phyloP scores from a whole-genome alignment of 1,140 invertebrate species.

The Diorhabda elongata region DNA sequence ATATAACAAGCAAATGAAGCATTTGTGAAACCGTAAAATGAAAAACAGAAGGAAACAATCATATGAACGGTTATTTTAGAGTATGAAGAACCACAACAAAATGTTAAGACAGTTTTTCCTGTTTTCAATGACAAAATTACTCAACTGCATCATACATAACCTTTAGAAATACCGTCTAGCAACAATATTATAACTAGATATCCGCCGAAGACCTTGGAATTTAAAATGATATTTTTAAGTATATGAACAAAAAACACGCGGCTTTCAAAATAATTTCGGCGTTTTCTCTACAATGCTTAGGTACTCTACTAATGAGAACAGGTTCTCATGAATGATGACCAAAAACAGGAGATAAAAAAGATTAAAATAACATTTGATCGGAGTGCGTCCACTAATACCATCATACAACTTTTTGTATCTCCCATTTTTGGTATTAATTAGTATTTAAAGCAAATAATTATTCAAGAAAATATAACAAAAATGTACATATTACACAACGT shows the following conservation, averaged over 20 bases:
- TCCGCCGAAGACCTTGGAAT: no score
- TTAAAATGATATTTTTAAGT: slow-evolving; percentile 11
- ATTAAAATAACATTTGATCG: not conserved
- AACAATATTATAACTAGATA: no score
- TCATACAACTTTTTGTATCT: not conserved
- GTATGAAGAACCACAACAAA: no score
- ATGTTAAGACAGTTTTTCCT: no score
- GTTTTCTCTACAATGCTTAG: not conserved
- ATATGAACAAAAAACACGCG: slow-evolving; percentile 2
- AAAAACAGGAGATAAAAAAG: not conserved
- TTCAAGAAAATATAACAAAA: not conserved
- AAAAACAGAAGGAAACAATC: no score
- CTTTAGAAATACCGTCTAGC: no score
- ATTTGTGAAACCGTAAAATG: no score
- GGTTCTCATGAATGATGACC: not conserved
- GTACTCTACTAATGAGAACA: slow-evolving; percentile 8
- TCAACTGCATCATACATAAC: no score
- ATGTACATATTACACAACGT: no score
- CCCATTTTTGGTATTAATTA: not conserved
- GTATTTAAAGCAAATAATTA: not conserved
- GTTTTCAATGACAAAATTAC: no score
- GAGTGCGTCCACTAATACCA: not conserved
- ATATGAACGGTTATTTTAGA: no score
- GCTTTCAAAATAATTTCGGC: slow-evolving; percentile 2
- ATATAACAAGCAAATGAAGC: no score